Base-by-base conservation (phyloP, 1,140 invertebrate genomes). In the Thaumatotibia leucotreta region DNA sequence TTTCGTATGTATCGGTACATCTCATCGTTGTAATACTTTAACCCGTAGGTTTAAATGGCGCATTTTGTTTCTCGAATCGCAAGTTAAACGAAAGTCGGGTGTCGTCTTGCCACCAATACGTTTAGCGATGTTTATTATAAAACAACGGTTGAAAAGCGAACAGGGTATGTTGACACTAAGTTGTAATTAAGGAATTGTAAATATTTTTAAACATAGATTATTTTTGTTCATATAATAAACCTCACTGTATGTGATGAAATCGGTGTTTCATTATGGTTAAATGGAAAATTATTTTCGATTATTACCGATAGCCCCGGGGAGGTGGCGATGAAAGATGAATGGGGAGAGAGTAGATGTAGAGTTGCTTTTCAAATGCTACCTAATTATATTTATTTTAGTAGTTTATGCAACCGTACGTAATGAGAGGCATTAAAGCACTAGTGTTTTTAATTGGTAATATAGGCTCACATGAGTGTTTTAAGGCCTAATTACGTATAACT, bases 211-310 rank as follows among this genome's bases (percentile, higher is more conserved):
- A 64, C 78, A 89, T 87, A 89, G 84, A 87, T 77, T 89, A 88
- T 88, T 85, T 89, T 90, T 90, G 88, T 90, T 90, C 88, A 90
- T 83, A 88, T 86, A 89, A 83, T 84, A 87, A 89, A 85, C 74
- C 68, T 90, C 87, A 90, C 87, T 82, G 22, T 32, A 84, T 85
- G 87, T 89, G 86, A 87, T 74, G 72, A 74, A 71, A 64, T 45
- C 61, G 17, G 24, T 77, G 66, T 81, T 82, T 82, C 45, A 66
- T 63, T 61, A 14, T 27, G 33, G 45, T 20, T n/a, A 17, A n/a
- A 14, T 33, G 10, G 1, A 29, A 29, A 1, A 33, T 33, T 33
- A 33, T 8, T 33, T 33, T 33, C 1, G 9, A 5, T 8, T 33
- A 1, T 10, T 4, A n/a, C n/a, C n/a, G n/a, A n/a, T n/a, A n/a